Evolutionary conservation across 1,140 invertebrate species (phyloP).

Genomic region (Drosophila bocqueti): DNA sequence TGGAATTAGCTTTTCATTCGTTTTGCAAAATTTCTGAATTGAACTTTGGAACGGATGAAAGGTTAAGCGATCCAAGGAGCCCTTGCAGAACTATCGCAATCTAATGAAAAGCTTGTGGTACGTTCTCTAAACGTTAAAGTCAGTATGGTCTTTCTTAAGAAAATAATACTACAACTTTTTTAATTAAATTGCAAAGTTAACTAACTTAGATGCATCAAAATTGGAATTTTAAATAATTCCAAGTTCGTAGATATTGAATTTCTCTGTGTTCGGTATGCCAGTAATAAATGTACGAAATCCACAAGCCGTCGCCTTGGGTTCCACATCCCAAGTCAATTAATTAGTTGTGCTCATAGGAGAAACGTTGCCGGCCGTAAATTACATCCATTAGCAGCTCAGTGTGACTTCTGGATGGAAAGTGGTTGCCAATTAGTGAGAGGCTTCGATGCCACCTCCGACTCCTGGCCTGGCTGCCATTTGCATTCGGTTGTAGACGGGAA

Average conservation of each 20-base stretch:
- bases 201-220: not conserved
- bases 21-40: no score
- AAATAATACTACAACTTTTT: not conserved
- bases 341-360: slow-evolving; percentile 56
- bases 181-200: not conserved
- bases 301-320: slow-evolving; percentile 15
- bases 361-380: slow-evolving; percentile 69
- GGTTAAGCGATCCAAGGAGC: no score
- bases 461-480: slow-evolving; percentile 48
- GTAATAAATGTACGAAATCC: not conserved
- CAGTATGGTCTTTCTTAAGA: not conserved
- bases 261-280: not conserved
- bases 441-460: slow-evolving; percentile 40
- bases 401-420: slow-evolving; percentile 75
- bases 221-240: not conserved
- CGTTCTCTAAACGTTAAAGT: no score
- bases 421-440: slow-evolving; percentile 72
- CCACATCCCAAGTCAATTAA: slow-evolving; percentile 39
- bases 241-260: not conserved
- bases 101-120: no score
- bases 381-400: slow-evolving; percentile 77
- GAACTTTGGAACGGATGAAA: no score
- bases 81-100: no score
- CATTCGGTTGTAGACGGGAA: slow-evolving; percentile 44
- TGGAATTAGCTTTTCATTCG: no score